Base-by-base conservation (phyloP, 2,797 vertebrate species). In the Anableps anableps region DNA sequence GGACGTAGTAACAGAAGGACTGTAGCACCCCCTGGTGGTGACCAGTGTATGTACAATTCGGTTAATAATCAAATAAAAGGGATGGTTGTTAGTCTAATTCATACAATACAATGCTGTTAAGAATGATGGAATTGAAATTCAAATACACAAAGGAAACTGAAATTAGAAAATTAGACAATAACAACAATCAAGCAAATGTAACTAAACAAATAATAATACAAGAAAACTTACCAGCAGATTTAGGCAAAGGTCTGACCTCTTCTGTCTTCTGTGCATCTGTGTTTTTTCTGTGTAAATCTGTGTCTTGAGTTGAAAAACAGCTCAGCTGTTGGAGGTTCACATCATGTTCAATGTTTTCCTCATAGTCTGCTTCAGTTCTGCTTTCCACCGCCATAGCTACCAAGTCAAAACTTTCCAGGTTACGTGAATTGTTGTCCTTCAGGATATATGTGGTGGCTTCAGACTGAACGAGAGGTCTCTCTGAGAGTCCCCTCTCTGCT, bases 11-110 rank as follows among this genome's bases (percentile, higher is more conserved):
- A 47, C 0, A 31, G 55, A 79, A 78, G 53, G 71, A 60, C 14
- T 72, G 21, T 72, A 74, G 78, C 75, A 0, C 79, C 3, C 83
- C 85, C 91, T 89, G 73, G 77, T 85, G 91, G 85, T 78, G 47
- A 70, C 43, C 36, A 26, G 1, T 8, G 34, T 7, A 79, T 83
- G 29, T 83, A 72, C 58, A 53, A 43, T 8, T 3, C 26, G 13
- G 19, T 68, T 47, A 73, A n/a, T 73, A 68, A 51, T 71, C 68
- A 29, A 41, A 50, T 51, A 64, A 17, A 0, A n/a, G 19, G 72
- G 31, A 21, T 55, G n/a, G 53, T 51, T 17, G 7, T 43, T 34
- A 29, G 7, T 0, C 17, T 64, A 29, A 2, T 64, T 36, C 3
- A 21, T 11, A 43, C n/a, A 31, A 77, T 14, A 43, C 13, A 68